Evolutionary conservation across 2,797 vertebrate genomes (phyloP).

Genomic region (Pelodytes ibericus): DNA sequence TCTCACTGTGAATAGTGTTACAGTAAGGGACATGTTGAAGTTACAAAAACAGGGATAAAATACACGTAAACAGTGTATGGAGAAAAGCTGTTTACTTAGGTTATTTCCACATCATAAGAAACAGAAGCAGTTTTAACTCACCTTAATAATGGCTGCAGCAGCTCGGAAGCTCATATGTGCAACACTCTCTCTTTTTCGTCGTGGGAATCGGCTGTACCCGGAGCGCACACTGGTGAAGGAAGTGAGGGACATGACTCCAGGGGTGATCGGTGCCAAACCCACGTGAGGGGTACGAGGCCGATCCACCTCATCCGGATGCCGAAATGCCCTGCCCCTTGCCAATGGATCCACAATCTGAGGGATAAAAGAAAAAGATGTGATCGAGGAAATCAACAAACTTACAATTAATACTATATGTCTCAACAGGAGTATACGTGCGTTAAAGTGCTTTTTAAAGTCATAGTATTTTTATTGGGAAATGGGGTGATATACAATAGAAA

Average conservation of each 20-base stretch:
- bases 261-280: constrained; percentile 78
- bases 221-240: constrained; percentile 90
- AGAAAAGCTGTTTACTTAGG: too few relatives aligned
- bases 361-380: background rate
- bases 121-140: constrained; percentile 64
- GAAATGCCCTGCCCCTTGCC: constrained; percentile 89
- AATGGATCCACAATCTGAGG: constrained; percentile 90
- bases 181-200: constrained; percentile 89
- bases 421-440: too few relatives aligned
- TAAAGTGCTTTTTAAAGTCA: too few relatives aligned
- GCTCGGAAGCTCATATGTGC: constrained; percentile 95
- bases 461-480: too few relatives aligned
- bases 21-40: too few relatives aligned
- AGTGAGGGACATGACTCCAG: constrained; percentile 81
- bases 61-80: too few relatives aligned
- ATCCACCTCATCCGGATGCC: constrained; percentile 83
- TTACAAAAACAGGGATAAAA: too few relatives aligned
- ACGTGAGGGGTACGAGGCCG: constrained; percentile 77
- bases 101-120: too few relatives aligned
- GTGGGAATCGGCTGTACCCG: constrained; percentile 74
- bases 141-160: constrained; percentile 86
- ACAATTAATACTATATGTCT: too few relatives aligned
- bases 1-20: too few relatives aligned
- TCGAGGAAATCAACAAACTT: too few relatives aligned
- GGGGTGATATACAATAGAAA: too few relatives aligned